Percentiles rank a stretch among this genome's conserved stretches.
These are phyloP conservation scores for Orchestes rusci DNA, from an alignment of 2,888 invertebrate genomes.

Conservation along the genomic window DNA sequence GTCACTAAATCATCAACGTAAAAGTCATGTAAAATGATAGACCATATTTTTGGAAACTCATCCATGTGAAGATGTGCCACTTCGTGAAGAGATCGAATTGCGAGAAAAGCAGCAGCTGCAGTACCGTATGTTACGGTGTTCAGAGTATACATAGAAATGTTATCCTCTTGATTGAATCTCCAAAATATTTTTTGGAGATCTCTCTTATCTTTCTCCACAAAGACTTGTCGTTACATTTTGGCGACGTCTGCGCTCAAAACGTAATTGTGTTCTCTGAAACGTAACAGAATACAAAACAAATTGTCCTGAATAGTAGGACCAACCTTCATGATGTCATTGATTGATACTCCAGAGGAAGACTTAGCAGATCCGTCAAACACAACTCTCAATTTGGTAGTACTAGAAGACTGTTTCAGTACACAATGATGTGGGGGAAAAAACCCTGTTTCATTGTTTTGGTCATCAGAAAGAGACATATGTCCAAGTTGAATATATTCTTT, in stretches of 20 bases:
- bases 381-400: conserved; percentile 8
- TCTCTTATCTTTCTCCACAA: not conserved
- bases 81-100: conserved; percentile 13
- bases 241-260: conserved; percentile 8
- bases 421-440: conserved; percentile 20
- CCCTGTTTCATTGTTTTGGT: not conserved
- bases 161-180: not conserved
- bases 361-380: conserved; percentile 5
- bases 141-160: conserved; percentile 4
- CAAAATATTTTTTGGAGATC: conserved; percentile 11
- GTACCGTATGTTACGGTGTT: conserved; percentile 24
- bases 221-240: conserved; percentile 13
- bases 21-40: conserved; percentile 20
- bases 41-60: conserved; percentile 3
- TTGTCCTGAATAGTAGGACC: conserved; percentile 5
- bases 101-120: conserved; percentile 17
- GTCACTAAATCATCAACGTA: conserved; percentile 26
- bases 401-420: conserved; percentile 10
- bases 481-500: conserved; percentile 12
- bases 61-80: conserved; percentile 7
- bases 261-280: conserved; percentile 17
- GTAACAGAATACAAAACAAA: conserved; percentile 1
- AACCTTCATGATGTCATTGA: conserved; percentile 7
- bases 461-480: conserved; percentile 6
- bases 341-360: not conserved